Base-by-base conservation (phyloP, 2,113 vertebrate genomes). In the Aphelocoma coerulescens region DNA sequence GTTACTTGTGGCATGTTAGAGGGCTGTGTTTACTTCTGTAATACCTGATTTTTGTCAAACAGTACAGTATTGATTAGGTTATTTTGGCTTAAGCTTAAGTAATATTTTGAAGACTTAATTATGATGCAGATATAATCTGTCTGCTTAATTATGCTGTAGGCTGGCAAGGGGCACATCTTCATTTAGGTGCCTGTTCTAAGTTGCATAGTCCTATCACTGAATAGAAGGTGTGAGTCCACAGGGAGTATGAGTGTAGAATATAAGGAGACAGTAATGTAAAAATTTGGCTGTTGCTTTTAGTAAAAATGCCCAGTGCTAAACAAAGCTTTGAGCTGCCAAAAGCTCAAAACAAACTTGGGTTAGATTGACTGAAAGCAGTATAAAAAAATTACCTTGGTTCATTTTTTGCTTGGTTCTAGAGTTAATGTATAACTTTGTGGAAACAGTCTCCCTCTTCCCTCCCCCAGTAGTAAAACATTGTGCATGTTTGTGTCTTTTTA, bases 401-500 rank as follows among this genome's bases (percentile, higher is more conserved):
- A 28, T 95, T 91, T 65, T 84, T 91, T 80, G 37, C 43, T 81
- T 91, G 52, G 37, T 81, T 78, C 16, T 95, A 57, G 59, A 87
- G 84, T 95, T 94, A 93, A 92, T 84, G 51, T 91, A 0, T 94
- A 95, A 96, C 92, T 88, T 32, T 83, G 23, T 35, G 66, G 69
- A 73, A 85, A 57, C 39, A 74, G 35, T 77, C 22, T 91, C 86
- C 79, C 68, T 86, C 23, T 83, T 92, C 85, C 88, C 85, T 77
- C 78, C 65, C 92, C 91, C 51, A 59, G 21, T 72, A 95, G 91
- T 91, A 72, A 84, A 95, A 91, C 51, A 32, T 49, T 92, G 75
- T 95, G 86, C 79, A 91, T 96, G 95, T 73, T 93, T 94, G 46
- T 88, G 30, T 89, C 22, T 97, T 82, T 93, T 74, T 37, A 24